Evolutionary conservation across 2,797 vertebrate species (phyloP).

Genomic region (Sardinella longiceps): DNA sequence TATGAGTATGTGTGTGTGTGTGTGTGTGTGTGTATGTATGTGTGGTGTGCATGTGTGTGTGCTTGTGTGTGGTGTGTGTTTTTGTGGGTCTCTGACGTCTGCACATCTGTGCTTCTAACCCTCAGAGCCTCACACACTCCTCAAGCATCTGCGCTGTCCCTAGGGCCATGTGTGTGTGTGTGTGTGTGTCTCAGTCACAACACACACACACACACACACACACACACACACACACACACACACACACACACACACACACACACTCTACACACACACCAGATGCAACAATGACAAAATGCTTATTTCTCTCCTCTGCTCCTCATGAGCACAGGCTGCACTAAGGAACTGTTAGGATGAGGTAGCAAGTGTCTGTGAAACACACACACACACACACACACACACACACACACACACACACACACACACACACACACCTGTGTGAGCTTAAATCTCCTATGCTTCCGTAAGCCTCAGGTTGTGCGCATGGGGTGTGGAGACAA

Average conservation of each 20-base stretch:
- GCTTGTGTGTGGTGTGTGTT: not conserved
- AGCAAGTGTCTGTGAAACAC: not conserved
- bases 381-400: no score
- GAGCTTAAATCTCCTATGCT: not conserved
- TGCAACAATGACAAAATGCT: not conserved
- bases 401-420: no score
- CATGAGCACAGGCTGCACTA: no score
- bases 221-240: conserved; percentile 12
- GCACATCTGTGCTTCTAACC: not conserved
- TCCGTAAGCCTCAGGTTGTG: not conserved
- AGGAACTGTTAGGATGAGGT: no score
- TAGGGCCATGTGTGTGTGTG: not conserved
- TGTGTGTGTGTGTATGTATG: not conserved
- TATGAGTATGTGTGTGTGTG: not conserved
- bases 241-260: conserved; percentile 30
- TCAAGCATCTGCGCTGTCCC: not conserved
- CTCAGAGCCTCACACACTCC: not conserved
- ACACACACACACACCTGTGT: no score
- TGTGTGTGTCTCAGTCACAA: not conserved
- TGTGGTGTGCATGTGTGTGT: not conserved
- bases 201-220: conserved; percentile 26
- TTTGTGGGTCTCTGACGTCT: not conserved
- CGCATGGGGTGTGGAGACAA: not conserved
- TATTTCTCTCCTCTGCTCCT: not conserved
- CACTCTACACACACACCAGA: not conserved